Base-by-base conservation (phyloP, 2,797 vertebrate genomes). In the Heliangelus exortis region DNA sequence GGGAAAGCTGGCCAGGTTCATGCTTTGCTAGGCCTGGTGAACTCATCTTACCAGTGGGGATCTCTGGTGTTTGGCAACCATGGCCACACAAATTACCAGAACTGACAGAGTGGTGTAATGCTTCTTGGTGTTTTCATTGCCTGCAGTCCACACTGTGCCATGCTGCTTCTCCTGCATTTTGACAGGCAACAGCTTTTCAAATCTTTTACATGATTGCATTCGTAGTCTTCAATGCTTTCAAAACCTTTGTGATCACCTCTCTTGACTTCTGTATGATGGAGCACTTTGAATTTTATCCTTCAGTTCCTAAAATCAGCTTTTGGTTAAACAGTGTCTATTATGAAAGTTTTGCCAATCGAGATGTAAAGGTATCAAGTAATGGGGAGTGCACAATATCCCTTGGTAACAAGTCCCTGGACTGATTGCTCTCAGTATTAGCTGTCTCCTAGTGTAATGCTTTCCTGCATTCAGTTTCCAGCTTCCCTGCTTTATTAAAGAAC, bases 41-140 rank as follows among this genome's bases (percentile, higher is more conserved):
- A 93, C 53, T 83, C 84, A 84, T 63, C 68, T 67, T 61, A 74
- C 36, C 80, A 83, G 66, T 31, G 87, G 84, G 71, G 62, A 92
- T 78, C 76, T 89, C 79, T 84, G 79, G 72, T 91, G 48, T 92
- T 94, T 91, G 77, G 76, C 80, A 93, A 7, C 66, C 66, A 63
- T 23, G 68, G 55, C 76, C 67, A n/a, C 12, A 62, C 68, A 87
- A 88, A 79, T 91, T 57, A 86, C 71, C 71, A 55, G 86, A 90
- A 63, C 67, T 69, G 58, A 36, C 41, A 48, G 54, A 83, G 65
- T 75, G 20, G 10, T n/a, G 47, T 51, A 45, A 69, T 43, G 69
- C 51, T 90, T 39, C 65, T 74, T 82, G 58, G 7, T 62, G 23
- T 88, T 88, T 94, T 50, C 45, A 33, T 69, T 84, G 63, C 55